Evolutionary conservation across 2,888 invertebrate genomes (phyloP), one percentile per base, ranked within the genome.

Genomic region (Eurytoma californica): DNA sequence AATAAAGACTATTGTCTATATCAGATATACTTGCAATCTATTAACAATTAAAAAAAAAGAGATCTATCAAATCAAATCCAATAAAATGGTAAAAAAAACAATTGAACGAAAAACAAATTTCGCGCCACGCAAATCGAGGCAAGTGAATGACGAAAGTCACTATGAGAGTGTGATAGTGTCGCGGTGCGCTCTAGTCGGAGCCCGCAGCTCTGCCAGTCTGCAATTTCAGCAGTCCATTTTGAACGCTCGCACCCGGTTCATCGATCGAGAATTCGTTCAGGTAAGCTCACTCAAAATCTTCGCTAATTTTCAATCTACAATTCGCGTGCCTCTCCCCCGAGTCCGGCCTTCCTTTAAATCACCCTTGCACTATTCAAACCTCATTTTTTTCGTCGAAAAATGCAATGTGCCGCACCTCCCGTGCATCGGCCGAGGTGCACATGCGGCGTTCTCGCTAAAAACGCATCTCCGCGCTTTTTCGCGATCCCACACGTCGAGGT

Each of bases 171-270:
- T 30, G n/a, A n/a, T n/a, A 53, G 53, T 16, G 18, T 30, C 24
- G 1, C 2, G n/a, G 65, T 67, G 20, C 28, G 28, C 39, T 18
- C 63, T 12, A 24, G 58, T 51, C 28, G 58, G 20, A 67, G 30
- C 51, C 55, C 69, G 47, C 58, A 14, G 47, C 61, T 39, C 39
- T 39, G 63, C 53, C 61, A 39, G 60, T 61, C 28, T 30, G 60
- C 65, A 47, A 39, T 63, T 47, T 66, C 58, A 13, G 74, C 69
- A 79, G 68, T 77, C 69, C 72, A 72, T 72, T 72, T 76, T 58
- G 51, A 76, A 73, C 67, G 16, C 39, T 74, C 63, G 65, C 24
- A 58, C 16, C 76, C 76, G 76, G 72, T 76, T 76, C 51, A 2
- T 68, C 75, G 65, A 2, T 68, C 75, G 65, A 9, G 49, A 57